Evolutionary conservation across 1,140 invertebrate species (phyloP).

Genomic region (Lasaia peninsularis): DNA sequence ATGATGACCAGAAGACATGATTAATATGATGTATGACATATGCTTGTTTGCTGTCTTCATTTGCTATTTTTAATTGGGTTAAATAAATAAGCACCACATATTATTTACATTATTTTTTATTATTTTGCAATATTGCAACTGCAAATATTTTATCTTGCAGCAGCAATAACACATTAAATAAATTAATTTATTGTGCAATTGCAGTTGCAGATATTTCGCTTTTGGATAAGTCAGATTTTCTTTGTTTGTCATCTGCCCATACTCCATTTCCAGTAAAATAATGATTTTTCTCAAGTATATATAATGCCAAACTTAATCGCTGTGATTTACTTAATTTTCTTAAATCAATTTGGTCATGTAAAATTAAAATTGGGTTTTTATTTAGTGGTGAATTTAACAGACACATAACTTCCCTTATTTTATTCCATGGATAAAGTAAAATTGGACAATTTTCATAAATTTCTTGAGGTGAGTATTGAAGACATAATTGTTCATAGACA

Average conservation of each 20-base stretch:
- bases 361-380: constrained; percentile 30
- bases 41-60: too few relatives aligned
- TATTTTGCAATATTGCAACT: not conserved
- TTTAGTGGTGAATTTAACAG: constrained; percentile 39
- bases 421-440: constrained; percentile 78
- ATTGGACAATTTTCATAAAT: constrained; percentile 78
- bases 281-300: constrained; percentile 75
- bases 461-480: constrained; percentile 62
- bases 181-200: not conserved
- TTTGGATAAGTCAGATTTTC: constrained; percentile 22
- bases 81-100: too few relatives aligned
- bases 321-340: constrained; percentile 50
- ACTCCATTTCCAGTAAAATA: constrained; percentile 78
- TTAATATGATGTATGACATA: too few relatives aligned
- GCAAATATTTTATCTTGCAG: too few relatives aligned
- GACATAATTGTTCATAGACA: constrained; percentile 68
- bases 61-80: too few relatives aligned
- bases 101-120: not conserved
- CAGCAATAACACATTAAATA: too few relatives aligned
- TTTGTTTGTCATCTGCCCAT: constrained; percentile 64
- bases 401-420: constrained; percentile 48
- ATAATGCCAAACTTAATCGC: constrained; percentile 71
- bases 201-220: constrained; percentile 10
- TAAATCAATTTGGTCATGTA: constrained; percentile 43
- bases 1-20: too few relatives aligned